Conservation (phyloP, 2,113 vertebrate species). For the Heliornis fulica region DNA sequence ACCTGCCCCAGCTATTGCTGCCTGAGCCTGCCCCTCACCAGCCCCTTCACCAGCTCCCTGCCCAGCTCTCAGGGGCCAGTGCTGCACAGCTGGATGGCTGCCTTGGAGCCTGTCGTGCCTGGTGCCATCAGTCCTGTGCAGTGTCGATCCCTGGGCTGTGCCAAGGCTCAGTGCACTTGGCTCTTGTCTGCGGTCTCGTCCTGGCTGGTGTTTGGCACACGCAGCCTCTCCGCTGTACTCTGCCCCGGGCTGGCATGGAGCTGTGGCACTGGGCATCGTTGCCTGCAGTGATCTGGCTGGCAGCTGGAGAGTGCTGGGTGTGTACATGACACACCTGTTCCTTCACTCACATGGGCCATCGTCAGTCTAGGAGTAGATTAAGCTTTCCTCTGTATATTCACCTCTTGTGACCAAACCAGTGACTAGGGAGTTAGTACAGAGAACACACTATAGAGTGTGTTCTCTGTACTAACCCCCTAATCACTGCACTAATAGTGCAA, state of each 20-base stretch:
- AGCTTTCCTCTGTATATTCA: not conserved
- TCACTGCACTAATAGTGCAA: too few species aligned
- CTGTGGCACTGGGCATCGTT: too few species aligned
- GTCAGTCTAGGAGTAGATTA: accelerated
- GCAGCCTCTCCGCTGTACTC: not conserved
- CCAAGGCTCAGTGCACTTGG: accelerated
- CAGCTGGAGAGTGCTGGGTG: not conserved
- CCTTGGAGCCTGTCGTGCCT: not conserved
- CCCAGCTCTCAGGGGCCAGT: accelerated
- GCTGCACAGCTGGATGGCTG: not conserved
- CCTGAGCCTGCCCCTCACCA: not conserved
- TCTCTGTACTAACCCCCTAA: not conserved
- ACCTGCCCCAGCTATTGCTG: not conserved
- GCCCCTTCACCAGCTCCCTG: accelerated
- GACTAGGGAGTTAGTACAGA: accelerated
- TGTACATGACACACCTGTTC: accelerated
- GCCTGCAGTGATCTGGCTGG: not conserved
- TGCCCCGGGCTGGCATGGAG: not conserved
- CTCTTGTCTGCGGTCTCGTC: not conserved
- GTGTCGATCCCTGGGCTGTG: not conserved
- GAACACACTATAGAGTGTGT: not conserved
- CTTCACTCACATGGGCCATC: too few species aligned
- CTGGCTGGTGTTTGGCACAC: not conserved
- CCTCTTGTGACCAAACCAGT: not conserved
- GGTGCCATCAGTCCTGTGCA: accelerated